These are phyloP conservation scores for Varanus salvator DNA, from an alignment of 2,113 vertebrate genomes.

Conservation along the genomic window DNA sequence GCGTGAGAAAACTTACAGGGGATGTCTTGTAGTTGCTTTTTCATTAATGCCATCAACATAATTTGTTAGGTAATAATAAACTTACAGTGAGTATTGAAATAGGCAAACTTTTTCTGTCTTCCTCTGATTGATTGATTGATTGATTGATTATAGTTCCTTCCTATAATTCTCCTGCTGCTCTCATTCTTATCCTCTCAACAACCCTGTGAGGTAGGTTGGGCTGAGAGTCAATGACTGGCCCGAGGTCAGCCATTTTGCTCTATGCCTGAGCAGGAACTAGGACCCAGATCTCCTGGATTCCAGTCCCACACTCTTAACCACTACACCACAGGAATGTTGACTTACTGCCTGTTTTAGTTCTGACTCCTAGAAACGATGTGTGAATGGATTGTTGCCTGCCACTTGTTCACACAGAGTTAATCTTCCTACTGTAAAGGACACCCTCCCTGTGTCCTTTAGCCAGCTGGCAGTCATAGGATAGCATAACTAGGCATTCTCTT, in stretches of 20 bases:
- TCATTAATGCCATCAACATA: background rate
- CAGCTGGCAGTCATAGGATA: background rate
- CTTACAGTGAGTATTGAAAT: background rate
- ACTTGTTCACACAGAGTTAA: slow-evolving; percentile 13
- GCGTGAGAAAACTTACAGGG: background rate
- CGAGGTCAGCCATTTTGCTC: no score
- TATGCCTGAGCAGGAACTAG: no score
- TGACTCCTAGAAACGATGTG: fast-evolving
- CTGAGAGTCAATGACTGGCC: no score
- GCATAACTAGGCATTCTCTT: background rate
- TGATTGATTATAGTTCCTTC: no score
- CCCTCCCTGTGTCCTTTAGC: background rate
- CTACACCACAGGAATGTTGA: background rate
- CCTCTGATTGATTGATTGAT: background rate
- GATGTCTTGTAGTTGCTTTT: background rate
- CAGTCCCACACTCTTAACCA: no score
- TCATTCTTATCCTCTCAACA: no score
- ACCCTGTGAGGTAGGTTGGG: no score
- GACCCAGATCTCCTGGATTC: no score
- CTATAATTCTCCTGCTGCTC: no score
- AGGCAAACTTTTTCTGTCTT: background rate
- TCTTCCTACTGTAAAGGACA: background rate
- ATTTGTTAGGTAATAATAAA: background rate
- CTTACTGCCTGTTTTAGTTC: background rate
- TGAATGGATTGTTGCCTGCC: slow-evolving; percentile 6